These are phyloP conservation scores for Holotrichia oblita DNA, from an alignment of 1,140 invertebrate species.

Conservation along the genomic window DNA sequence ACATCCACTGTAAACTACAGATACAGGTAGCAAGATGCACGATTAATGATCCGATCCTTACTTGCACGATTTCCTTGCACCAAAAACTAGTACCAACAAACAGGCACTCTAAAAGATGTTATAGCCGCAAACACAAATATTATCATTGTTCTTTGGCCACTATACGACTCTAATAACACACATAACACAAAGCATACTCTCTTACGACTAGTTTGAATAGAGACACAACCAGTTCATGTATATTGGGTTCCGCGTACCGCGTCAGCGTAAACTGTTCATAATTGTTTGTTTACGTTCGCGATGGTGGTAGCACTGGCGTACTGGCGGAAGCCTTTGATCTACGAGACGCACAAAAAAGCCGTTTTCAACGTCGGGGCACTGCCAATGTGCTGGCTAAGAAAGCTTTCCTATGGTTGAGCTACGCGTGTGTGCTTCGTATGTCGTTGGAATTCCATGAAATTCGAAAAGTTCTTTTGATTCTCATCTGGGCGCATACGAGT, in stretches of 20 bases:
- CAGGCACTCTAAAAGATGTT: background rate
- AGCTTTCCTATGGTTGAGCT: background rate
- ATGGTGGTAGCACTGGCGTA: conserved; percentile 24
- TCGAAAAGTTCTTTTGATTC: background rate
- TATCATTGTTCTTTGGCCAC: background rate
- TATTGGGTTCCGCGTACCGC: conserved; percentile 24
- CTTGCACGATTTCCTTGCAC: background rate
- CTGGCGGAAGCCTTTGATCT: conserved; percentile 32
- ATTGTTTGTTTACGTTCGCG: conserved; percentile 34
- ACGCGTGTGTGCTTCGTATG: background rate
- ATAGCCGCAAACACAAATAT: background rate
- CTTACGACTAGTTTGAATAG: background rate
- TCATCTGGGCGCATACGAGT: background rate
- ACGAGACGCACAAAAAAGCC: conserved; percentile 12
- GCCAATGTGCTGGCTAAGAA: background rate
- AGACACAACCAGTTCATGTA: background rate
- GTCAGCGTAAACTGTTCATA: conserved; percentile 22
- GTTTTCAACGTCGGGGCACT: conserved; percentile 7
- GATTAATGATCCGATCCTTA: conserved; percentile 1
- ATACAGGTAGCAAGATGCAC: too few species aligned
- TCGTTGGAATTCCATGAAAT: background rate
- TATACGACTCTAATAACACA: background rate
- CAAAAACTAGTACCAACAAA: background rate
- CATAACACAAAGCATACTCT: background rate
- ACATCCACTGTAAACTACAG: too few species aligned